Evolutionary conservation across 2,888 invertebrate genomes (phyloP).

Genomic region (Agapetus fuscipes): DNA sequence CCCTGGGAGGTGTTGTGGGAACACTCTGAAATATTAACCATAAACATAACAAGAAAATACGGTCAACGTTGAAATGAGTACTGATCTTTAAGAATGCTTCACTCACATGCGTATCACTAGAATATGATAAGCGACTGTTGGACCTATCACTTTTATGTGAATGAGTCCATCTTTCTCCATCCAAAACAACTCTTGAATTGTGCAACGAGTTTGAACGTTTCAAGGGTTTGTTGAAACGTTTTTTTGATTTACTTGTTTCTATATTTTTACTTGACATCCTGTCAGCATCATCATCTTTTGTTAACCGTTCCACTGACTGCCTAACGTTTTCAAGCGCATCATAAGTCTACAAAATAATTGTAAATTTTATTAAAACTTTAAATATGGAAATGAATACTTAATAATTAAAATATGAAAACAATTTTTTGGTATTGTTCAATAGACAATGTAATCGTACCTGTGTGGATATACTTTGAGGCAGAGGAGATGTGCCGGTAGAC

Average conservation of each 20-base stretch:
- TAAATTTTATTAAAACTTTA: background rate
- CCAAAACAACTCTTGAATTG: slow-evolving; percentile 19
- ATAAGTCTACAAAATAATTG: slow-evolving; percentile 34
- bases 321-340: slow-evolving; percentile 31
- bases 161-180: slow-evolving; percentile 25
- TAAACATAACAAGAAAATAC: background rate
- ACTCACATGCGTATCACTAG: slow-evolving; percentile 56
- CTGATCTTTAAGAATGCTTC: background rate
- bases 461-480: slow-evolving; percentile 79
- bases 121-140: slow-evolving; percentile 55
- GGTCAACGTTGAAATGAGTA: background rate
- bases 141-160: slow-evolving; percentile 44
- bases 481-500: slow-evolving; percentile 75
- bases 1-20: slow-evolving; percentile 40
- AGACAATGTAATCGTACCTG: no score
- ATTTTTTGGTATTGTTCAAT: no score
- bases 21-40: slow-evolving; percentile 34
- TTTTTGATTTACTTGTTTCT: slow-evolving; percentile 6
- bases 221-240: slow-evolving; percentile 23
- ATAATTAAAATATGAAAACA: no score
- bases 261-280: slow-evolving; percentile 20
- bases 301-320: slow-evolving; percentile 10
- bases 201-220: slow-evolving; percentile 29
- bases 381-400: background rate
- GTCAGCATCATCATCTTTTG: slow-evolving; percentile 11